Base-by-base conservation (phyloP, 2,113 vertebrate genomes). In the Chunga burmeisteri region DNA sequence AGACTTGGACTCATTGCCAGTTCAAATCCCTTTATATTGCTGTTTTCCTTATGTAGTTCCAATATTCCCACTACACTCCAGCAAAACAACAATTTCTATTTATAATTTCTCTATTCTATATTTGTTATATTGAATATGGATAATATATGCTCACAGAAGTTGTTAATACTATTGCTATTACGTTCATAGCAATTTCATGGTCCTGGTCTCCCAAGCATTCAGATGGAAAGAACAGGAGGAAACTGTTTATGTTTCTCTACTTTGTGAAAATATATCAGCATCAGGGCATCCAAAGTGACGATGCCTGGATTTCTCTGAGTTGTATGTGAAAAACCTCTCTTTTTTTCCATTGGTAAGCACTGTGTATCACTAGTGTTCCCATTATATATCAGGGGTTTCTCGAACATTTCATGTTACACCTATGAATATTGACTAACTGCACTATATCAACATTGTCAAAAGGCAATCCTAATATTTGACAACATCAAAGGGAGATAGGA, bases 101-200 rank as follows among this genome's bases (percentile, higher is more conserved):
- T 96, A 95, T 96, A 97, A 65, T 89, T 95, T 77, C 53, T 84
- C 77, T 74, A 91, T 85, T 97, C 97, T 97, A 89, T 81, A 93
- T 97, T 96, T 91, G 79, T 72, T 96, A 68, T 96, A 97, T 97
- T 97, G 92, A 97, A 94, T 97, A 96, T 85, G 72, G 78, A 72
- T 98, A 90, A 93, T 97, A 87, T 74, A 94, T 91, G 81, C 66
- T 78, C 86, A 85, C 72, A 93, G 89, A 94, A 93, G 78, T 93
- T 94, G 94, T 94, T 94, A 94, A 95, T 95, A 88, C 55, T 88
- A 32, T 79, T 75, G 82, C 80, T 94, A 40, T 79, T 95, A 91
- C 13, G 11, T 79, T 67, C 93, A 77, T 27, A 92, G 70, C 27
- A 78, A 61, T 93, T 94, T 53, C 75, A 85, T 74, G 32, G 71